Percentiles rank a stretch among this genome's conserved stretches.
Evolutionary conservation across 35 echinoderm and acorn worm species (phyloP).

Genomic region (Lytechinus variegatus): DNA sequence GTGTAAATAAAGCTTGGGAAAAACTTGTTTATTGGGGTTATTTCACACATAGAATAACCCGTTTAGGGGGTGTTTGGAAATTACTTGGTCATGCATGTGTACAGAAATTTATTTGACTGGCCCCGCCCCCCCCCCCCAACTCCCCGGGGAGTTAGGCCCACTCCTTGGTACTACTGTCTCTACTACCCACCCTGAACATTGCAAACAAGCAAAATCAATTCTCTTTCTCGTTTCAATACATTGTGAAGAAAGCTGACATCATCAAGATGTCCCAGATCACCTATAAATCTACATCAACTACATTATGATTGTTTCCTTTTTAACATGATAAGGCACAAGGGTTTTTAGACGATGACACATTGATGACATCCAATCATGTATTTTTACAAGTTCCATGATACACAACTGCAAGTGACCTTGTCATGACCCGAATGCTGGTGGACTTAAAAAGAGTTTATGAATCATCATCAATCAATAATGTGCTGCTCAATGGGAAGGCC

Average conservation of each 20-base stretch:
- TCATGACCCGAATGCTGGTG: not conserved
- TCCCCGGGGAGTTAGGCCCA: too few relatives aligned
- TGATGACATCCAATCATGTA: not conserved
- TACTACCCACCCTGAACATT: too few relatives aligned
- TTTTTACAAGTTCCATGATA: not conserved
- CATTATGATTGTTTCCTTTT: not conserved
- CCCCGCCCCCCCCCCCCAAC: too few relatives aligned
- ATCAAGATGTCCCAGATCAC: not conserved
- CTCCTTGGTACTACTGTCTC: too few relatives aligned
- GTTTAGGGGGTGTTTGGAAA: too few relatives aligned
- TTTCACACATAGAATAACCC: too few relatives aligned
- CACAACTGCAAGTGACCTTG: not conserved
- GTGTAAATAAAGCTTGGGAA: too few relatives aligned
- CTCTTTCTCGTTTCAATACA: not conserved
- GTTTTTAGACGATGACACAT: not conserved
- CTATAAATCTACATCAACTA: not conserved
- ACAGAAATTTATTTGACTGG: too few relatives aligned
- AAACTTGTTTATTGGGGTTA: too few relatives aligned
- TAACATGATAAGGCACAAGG: not conserved
- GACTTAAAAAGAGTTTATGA: not conserved
- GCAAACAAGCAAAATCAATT: not conserved
- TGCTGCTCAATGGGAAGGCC: not conserved
- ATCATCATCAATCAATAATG: constrained; percentile 5
- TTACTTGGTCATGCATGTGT: too few relatives aligned
- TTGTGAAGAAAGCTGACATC: not conserved